Conservation (phyloP, 2,888 invertebrate genomes). For the Lacanobia wlatinum region DNA sequence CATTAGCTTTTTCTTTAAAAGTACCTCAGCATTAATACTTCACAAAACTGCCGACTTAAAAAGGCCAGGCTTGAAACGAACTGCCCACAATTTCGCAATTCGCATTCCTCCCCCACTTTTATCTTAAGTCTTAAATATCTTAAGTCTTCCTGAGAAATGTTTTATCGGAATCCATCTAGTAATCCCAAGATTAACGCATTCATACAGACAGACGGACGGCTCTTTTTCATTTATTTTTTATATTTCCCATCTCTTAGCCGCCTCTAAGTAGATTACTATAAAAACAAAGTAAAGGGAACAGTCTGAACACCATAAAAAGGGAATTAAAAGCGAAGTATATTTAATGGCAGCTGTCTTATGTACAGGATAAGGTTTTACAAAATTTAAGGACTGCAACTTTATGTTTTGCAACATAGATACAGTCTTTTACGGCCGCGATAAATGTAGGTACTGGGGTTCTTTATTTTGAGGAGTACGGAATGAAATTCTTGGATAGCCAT, state of each 20-base stretch:
- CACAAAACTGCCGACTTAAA: slow-evolving; percentile 49
- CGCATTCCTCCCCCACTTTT: slow-evolving; percentile 58
- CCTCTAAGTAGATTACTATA: slow-evolving; percentile 65
- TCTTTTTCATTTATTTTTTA: slow-evolving; percentile 62
- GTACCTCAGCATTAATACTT: slow-evolving; percentile 42
- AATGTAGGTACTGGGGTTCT: slow-evolving; percentile 7
- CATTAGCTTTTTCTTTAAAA: slow-evolving; percentile 19
- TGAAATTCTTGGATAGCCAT: neutral
- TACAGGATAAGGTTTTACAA: slow-evolving; percentile 47
- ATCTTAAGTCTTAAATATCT: slow-evolving; percentile 61
- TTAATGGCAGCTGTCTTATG: slow-evolving; percentile 51
- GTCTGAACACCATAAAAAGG: slow-evolving; percentile 55
- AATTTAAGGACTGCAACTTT: slow-evolving; percentile 48
- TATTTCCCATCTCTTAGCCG: slow-evolving; percentile 51
- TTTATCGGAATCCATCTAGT: slow-evolving; percentile 68
- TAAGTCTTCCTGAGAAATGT: slow-evolving; percentile 64
- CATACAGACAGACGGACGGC: slow-evolving; percentile 58
- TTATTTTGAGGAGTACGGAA: neutral
- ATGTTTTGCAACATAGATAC: slow-evolving; percentile 37
- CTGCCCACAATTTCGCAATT: slow-evolving; percentile 58
- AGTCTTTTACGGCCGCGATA: slow-evolving; percentile 41
- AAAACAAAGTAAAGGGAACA: slow-evolving; percentile 66
- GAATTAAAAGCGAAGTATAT: slow-evolving; percentile 60
- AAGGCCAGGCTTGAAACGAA: slow-evolving; percentile 59
- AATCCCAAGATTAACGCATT: slow-evolving; percentile 68